Evolutionary conservation across 1,140 invertebrate genomes (phyloP).

Genomic region (Tenebrio molitor): DNA sequence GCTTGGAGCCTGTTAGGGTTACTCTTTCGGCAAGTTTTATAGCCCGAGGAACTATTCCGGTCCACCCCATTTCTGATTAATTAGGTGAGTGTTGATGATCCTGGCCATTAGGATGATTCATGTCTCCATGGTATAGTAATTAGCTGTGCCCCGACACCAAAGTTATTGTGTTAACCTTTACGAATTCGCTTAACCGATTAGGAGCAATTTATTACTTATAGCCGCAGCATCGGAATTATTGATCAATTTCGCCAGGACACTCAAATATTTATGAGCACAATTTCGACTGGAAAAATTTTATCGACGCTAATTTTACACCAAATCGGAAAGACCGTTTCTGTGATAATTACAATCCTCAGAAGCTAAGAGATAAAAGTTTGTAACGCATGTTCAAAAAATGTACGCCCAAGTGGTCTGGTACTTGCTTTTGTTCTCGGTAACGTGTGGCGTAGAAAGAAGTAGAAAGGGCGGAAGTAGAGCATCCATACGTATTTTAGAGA

Average conservation of each 20-base stretch:
- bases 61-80: slow-evolving; percentile 51
- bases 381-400: too few relatives aligned
- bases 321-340: too few relatives aligned
- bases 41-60: slow-evolving; percentile 25
- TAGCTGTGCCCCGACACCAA: slow-evolving; percentile 41
- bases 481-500: too few relatives aligned
- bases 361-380: too few relatives aligned
- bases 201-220: slow-evolving; percentile 22
- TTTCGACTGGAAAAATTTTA: not conserved
- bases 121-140: slow-evolving; percentile 53
- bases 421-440: too few relatives aligned
- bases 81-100: slow-evolving; percentile 57
- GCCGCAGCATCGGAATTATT: slow-evolving; percentile 7
- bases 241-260: not conserved
- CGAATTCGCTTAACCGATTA: slow-evolving; percentile 40
- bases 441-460: too few relatives aligned
- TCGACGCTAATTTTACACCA: too few relatives aligned
- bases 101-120: slow-evolving; percentile 56
- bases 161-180: slow-evolving; percentile 42
- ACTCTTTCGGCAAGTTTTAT: slow-evolving; percentile 17
- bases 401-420: too few relatives aligned
- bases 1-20: not conserved
- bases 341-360: too few relatives aligned
- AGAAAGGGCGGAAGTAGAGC: too few relatives aligned
- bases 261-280: not conserved